Conservation (phyloP, 2,888 invertebrate species). For the Timema podura region DNA sequence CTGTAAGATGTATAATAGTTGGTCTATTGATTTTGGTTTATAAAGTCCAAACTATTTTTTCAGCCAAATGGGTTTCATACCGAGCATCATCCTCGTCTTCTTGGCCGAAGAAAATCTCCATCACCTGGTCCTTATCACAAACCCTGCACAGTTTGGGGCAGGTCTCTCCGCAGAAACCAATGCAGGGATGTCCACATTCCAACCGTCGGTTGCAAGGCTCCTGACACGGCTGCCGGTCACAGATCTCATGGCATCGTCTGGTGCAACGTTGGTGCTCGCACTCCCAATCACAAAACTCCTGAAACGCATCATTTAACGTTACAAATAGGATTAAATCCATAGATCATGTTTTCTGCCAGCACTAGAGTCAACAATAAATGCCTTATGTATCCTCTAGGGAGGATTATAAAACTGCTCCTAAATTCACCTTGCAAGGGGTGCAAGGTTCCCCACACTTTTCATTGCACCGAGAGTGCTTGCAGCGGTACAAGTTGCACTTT, state of each 20-base stretch:
- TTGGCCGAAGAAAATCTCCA: conserved; percentile 44
- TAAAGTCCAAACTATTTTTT: too few relatives aligned
- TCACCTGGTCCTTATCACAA: conserved; percentile 51
- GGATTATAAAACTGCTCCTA: too few relatives aligned
- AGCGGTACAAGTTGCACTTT: conserved; percentile 48
- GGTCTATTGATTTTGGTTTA: too few relatives aligned
- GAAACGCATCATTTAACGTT: neutral
- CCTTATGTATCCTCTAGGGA: too few relatives aligned
- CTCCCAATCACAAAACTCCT: conserved; percentile 46
- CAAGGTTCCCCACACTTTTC: conserved; percentile 47
- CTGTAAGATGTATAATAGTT: too few relatives aligned
- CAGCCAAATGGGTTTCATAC: conserved; percentile 36
- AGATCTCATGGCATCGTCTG: conserved; percentile 49
- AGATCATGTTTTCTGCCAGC: neutral
- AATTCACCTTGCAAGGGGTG: conserved; percentile 39
- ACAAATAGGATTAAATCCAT: conserved; percentile 1
- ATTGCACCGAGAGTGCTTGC: conserved; percentile 52
- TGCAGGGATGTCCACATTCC: conserved; percentile 59
- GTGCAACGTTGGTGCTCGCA: conserved; percentile 52
- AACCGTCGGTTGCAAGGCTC: conserved; percentile 44
- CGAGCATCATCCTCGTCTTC: conserved; percentile 54
- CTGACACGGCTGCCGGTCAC: conserved; percentile 47
- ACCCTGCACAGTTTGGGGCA: conserved; percentile 57
- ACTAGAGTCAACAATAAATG: too few relatives aligned
- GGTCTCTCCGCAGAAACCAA: conserved; percentile 68